Evolutionary conservation across 2,113 vertebrate genomes (phyloP).

Genomic region (Neodon shergylaensis): DNA sequence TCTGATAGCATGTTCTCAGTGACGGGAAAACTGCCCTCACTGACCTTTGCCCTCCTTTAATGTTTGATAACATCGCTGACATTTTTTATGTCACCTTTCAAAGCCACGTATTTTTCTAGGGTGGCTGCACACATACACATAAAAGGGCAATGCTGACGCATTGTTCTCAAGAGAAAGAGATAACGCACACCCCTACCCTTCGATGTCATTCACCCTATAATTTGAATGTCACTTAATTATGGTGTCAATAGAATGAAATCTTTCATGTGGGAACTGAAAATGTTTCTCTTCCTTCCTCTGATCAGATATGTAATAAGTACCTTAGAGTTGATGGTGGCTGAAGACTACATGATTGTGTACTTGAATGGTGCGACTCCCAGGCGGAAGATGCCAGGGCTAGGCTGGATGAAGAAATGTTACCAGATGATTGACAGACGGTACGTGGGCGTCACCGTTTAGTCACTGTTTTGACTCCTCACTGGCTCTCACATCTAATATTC

Average conservation of each 20-base stretch:
- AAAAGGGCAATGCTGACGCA: background rate
- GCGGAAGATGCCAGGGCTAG: constrained; percentile 95
- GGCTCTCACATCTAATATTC: background rate
- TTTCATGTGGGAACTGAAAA: constrained; percentile 34
- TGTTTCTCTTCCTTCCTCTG: constrained; percentile 52
- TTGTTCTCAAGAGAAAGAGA: constrained; percentile 48
- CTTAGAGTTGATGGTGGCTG: constrained; percentile 97
- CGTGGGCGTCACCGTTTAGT: background rate
- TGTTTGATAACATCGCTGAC: constrained; percentile 36
- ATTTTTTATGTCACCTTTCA: constrained; percentile 24
- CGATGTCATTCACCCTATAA: constrained; percentile 14
- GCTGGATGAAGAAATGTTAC: constrained; percentile 98
- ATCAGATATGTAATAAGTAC: constrained; percentile 97
- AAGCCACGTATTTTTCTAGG: background rate
- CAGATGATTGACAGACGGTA: constrained; percentile 98
- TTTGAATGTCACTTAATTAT: constrained; percentile 53
- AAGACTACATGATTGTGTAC: constrained; percentile 99
- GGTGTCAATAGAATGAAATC: background rate
- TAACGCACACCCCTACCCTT: background rate
- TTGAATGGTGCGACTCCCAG: constrained; percentile 97
- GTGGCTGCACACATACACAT: background rate
- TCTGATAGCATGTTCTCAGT: background rate
- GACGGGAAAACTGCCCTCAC: constrained; percentile 24
- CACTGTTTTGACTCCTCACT: background rate
- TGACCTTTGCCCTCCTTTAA: background rate